phyloP scores from a whole-genome alignment of 2,113 vertebrate species.

The Pollimyrus isidori region DNA sequence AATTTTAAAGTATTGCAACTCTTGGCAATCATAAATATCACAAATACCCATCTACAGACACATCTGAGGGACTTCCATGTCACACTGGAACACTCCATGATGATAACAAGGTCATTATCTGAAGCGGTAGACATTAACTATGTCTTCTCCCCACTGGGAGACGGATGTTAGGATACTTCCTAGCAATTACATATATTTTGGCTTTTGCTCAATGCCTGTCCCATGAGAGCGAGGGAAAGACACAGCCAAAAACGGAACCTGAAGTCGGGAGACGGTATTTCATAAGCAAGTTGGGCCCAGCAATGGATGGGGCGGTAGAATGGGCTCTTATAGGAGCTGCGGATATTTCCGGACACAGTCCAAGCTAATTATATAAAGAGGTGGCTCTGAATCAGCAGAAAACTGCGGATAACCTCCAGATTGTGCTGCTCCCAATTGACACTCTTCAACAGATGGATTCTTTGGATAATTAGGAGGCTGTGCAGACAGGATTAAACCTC shows the following conservation, averaged over 20 bases:
- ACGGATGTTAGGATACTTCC: neutral
- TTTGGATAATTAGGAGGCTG: neutral
- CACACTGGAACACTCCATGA: neutral
- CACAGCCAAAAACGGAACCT: neutral
- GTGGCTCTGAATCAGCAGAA: slow-evolving; percentile 19
- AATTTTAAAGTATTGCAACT: neutral
- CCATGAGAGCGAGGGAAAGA: neutral
- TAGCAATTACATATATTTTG: slow-evolving; percentile 7
- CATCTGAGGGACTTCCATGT: neutral
- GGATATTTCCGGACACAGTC: slow-evolving; percentile 7
- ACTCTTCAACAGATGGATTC: slow-evolving; percentile 7
- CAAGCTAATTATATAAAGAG: slow-evolving; percentile 13
- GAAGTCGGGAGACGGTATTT: neutral
- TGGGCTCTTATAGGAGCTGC: neutral
- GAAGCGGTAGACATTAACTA: neutral
- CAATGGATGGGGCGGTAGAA: neutral
- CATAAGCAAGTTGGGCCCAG: slow-evolving; percentile 4
- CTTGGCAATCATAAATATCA: neutral
- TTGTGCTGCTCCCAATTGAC: neutral
- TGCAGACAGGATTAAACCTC: neutral
- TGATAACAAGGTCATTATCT: neutral
- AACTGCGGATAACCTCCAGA: slow-evolving; percentile 10
- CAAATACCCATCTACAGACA: neutral
- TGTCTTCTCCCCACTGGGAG: neutral
- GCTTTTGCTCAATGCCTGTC: neutral